Base-by-base conservation (phyloP, 2,888 invertebrate species). In the Orthonychiurus folsomi region DNA sequence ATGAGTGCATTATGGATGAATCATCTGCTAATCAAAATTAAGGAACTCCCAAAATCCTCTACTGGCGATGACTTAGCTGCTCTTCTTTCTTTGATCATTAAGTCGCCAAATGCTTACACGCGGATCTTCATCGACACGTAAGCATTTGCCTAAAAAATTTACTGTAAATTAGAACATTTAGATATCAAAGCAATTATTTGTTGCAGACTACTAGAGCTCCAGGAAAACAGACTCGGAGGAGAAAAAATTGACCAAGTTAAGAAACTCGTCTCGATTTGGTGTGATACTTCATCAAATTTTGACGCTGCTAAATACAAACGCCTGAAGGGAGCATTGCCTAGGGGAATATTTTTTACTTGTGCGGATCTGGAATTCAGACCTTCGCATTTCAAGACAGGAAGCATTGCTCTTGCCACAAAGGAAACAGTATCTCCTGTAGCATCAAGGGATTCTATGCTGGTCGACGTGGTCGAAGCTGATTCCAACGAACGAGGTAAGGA, bases 71-170 rank as follows among this genome's bases (percentile, higher is more conserved):
- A 26, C 3, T n/a, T 28, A 3, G 53, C 37, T n/a, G 24, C 37
- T 37, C 5, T 66, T 21, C 60, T 69, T 24, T 55, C 27, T 57
- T 27, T 21, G 1, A 58, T 65, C 1, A 57, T 68, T 18, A 64
- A 62, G 24, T 52, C 28, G 9, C 68, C 68, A 2, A 67, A 69
- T 54, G 9, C 21, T 21, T 48, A 48, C 15, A 62, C 64, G 18
- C 50, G 50, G 1, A 47, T 59, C 23, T 69, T 67, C 60, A 37
- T 71, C 9, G 56, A 60, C 27, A 67, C 67, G 69, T 71, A 57
- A 24, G 25, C 12, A 3, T 2, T 25, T 52, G 50, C n/a, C 56
- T 62, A 53, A 20, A 21, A 37, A 47, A 21, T 47, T 60, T 23
- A 24, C 27, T 48, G n/a, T 55, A 59, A 50, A 54, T 62, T 27